Evolutionary conservation across 2,113 vertebrate species (phyloP), one percentile per base, ranked within the genome.

Genomic region (Larimichthys polyactis): DNA sequence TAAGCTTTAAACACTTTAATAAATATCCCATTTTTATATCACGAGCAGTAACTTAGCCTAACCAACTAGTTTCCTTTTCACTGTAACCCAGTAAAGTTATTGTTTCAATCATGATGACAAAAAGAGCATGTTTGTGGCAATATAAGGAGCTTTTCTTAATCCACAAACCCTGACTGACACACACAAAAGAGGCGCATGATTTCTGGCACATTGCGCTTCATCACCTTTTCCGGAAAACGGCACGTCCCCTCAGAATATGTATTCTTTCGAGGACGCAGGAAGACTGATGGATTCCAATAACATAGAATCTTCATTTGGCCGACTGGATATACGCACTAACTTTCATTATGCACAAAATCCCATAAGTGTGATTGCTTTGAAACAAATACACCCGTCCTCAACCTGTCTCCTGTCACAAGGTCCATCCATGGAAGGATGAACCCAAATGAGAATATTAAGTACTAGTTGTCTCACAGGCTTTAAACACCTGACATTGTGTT

Each of bases 61-160:
- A 52, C 55, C 62, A 66, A 29, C 14, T 63, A 12, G 15, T 59
- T 48, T 64, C 67, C 62, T 51, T 20, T 40, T 75, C 46, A 73
- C 8, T 76, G 55, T 48, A 57, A 64, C 57, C 40, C 71, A 43
- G 40, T 70, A 29, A 75, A 68, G 67, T 48, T 60, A 62, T 88
- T 79, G 48, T 87, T 89, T 84, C 52, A 80, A 72, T 78, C 68
- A 48, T 11, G 57, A 14, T n/a, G 49, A 68, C 49, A 69, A 72
- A 84, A 76, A 58, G 43, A 44, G 65, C 40, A 52, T 58, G 58
- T 89, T 80, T 82, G 78, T 65, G 67, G 32, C 14, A 79, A 76
- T 60, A 75, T 92, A 90, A 92, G 78, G 79, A 79, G 90, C 85
- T 93, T 93, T 90, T 76, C 51, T 86, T 87, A 92, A 94, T 86